Evolutionary conservation across 2,113 vertebrate species (phyloP).

Genomic region (Chamaea fasciata): DNA sequence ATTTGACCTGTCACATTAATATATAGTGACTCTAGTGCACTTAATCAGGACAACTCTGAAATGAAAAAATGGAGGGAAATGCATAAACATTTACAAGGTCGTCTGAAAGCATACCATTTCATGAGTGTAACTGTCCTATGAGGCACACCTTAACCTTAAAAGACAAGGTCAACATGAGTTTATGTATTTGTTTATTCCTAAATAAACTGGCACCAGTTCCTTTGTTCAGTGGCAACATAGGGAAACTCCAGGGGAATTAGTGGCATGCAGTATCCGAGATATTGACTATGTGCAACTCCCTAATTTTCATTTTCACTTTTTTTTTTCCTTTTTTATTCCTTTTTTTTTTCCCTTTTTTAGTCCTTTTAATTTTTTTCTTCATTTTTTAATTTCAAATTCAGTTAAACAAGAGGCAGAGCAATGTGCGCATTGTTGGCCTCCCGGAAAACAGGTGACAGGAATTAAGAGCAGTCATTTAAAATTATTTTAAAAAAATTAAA

Average conservation of each 20-base stretch:
- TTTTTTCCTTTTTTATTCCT: fast-evolving
- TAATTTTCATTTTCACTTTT: neutral
- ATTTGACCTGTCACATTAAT: conserved; percentile 61
- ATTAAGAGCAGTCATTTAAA: neutral
- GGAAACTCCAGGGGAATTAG: neutral
- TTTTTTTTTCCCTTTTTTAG: neutral
- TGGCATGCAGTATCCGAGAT: neutral
- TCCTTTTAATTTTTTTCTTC: neutral
- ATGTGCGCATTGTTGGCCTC: neutral
- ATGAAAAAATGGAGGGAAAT: conserved; percentile 23
- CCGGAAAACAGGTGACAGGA: neutral
- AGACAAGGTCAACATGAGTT: neutral
- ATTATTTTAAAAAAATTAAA: neutral
- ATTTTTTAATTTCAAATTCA: neutral
- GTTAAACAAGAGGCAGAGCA: neutral
- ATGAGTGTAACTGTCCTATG: neutral
- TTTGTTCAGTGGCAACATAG: neutral
- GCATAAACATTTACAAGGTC: conserved; percentile 50
- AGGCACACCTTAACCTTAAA: neutral
- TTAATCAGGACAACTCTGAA: conserved; percentile 59
- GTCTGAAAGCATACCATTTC: neutral
- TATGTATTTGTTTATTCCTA: neutral
- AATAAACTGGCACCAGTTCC: neutral
- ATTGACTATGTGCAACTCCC: neutral
- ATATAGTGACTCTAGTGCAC: conserved; percentile 38